These are phyloP conservation scores for Lottia gigantea DNA, from an alignment of 2,888 invertebrate genomes.

Conservation along the genomic window DNA sequence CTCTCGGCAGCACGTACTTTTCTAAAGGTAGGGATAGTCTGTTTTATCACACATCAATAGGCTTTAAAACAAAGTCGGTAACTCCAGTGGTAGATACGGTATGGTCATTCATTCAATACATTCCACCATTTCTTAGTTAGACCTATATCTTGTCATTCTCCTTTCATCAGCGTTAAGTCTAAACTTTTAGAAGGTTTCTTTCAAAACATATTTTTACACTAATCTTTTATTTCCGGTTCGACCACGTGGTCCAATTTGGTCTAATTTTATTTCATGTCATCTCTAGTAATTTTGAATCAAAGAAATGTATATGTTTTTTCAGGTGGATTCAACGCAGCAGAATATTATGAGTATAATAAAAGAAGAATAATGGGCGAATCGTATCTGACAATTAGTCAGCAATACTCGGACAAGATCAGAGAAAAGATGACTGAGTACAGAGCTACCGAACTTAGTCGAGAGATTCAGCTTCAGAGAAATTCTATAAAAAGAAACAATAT, in stretches of 20 bases:
- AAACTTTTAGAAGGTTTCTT: too few relatives aligned
- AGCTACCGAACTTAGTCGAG: background rate
- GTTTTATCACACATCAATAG: background rate
- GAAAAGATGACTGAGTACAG: background rate
- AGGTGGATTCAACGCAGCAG: background rate
- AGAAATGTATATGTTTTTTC: background rate
- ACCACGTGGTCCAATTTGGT: too few relatives aligned
- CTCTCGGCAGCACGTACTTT: slow-evolving; percentile 48
- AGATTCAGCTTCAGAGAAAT: background rate
- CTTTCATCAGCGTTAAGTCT: too few relatives aligned
- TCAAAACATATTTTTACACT: too few relatives aligned
- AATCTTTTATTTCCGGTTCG: too few relatives aligned
- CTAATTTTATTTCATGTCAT: too few relatives aligned
- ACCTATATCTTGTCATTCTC: too few relatives aligned
- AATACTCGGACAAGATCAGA: background rate
- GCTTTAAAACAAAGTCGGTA: too few relatives aligned
- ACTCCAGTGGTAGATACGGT: too few relatives aligned
- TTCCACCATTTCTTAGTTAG: too few relatives aligned
- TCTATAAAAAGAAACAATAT: background rate
- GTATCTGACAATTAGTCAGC: background rate
- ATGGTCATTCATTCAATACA: too few relatives aligned
- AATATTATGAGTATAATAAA: background rate
- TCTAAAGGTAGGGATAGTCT: slow-evolving; percentile 41
- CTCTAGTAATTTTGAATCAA: too few relatives aligned
- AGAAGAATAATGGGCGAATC: background rate